These are phyloP conservation scores for Tinea trinotella DNA, from an alignment of 2,888 invertebrate genomes.

Conservation along the genomic window DNA sequence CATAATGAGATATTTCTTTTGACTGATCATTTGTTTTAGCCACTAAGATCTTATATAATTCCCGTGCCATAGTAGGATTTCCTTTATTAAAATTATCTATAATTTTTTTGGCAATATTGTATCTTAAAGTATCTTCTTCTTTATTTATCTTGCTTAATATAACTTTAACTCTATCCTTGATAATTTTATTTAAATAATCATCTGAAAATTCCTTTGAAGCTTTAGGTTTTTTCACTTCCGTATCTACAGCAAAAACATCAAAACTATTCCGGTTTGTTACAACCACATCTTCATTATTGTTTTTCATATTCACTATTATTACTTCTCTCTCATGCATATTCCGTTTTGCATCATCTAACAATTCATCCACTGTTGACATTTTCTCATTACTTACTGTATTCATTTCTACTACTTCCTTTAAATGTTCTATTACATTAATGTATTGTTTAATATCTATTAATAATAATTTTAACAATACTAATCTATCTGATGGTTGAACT, in stretches of 20 bases:
- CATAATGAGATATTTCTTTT: too few species aligned
- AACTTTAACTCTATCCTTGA: neutral
- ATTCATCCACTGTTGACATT: neutral
- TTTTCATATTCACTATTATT: neutral
- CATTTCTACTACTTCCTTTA: conserved; percentile 25
- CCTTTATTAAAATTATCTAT: conserved; percentile 40
- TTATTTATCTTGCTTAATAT: neutral
- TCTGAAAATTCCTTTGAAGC: neutral
- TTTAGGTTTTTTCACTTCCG: neutral
- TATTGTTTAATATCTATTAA: conserved; percentile 36
- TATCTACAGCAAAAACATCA: neutral
- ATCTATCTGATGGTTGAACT: conserved; percentile 35
- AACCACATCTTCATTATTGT: neutral
- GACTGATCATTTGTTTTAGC: neutral
- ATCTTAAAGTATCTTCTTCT: conserved; percentile 32
- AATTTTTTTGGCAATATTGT: conserved; percentile 44
- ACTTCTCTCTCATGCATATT: neutral
- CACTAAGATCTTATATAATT: conserved; percentile 44
- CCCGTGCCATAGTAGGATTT: conserved; percentile 41
- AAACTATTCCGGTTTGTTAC: neutral
- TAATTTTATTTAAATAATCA: neutral
- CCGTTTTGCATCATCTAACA: neutral
- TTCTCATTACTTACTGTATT: neutral
- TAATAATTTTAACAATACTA: conserved; percentile 43
- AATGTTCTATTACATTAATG: conserved; percentile 32